Base-by-base conservation (phyloP, 1,140 invertebrate species). In the Drosophila ercepeae region DNA sequence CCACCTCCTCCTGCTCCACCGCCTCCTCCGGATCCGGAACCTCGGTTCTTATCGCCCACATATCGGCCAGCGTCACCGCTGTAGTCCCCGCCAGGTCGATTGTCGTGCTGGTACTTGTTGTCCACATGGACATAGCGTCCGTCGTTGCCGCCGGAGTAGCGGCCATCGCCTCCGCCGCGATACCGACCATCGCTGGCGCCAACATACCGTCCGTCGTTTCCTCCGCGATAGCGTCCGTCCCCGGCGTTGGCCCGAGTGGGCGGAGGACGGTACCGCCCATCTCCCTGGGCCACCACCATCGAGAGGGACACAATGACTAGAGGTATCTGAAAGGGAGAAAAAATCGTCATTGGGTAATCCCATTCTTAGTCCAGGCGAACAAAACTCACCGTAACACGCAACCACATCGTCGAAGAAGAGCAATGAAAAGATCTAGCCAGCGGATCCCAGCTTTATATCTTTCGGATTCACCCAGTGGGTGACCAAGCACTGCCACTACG, bases 51-150 rank as follows among this genome's bases (percentile, higher is more conserved):
- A 8, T 78, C 54, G 3, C 48, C 55, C 13, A 59, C 39, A 59
- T 90, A 89, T 13, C 64, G 78, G 32, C 54, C 67, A 7, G 7
- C 21, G 9, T 39, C 34, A 1, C 89, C 90, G 0, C 42, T 14
- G 53, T 90, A 91, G 9, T 32, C 65, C 0, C 86, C 89, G 3
- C 76, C 89, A 42, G 65, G 65, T 41, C 82, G 75, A 68, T 81
- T 63, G 21, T 89, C 78, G n/a, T 91, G 83, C 13, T 67, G n/a
- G 34, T 91, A 90, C 19, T 89, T 86, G 46, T 73, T 78, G 55
- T 90, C 89, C 36, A 54, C 32, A 19, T 91, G 91, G 23, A 90
- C 70, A 68, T 92, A 92, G 11, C 84, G 75, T 5, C 91, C 91
- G 50, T 91, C 90, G 49, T 78, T 84, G 5, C 53, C 64, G 1